Base-by-base conservation (phyloP, 2,888 invertebrate genomes). In the Aleiodes alternator region DNA sequence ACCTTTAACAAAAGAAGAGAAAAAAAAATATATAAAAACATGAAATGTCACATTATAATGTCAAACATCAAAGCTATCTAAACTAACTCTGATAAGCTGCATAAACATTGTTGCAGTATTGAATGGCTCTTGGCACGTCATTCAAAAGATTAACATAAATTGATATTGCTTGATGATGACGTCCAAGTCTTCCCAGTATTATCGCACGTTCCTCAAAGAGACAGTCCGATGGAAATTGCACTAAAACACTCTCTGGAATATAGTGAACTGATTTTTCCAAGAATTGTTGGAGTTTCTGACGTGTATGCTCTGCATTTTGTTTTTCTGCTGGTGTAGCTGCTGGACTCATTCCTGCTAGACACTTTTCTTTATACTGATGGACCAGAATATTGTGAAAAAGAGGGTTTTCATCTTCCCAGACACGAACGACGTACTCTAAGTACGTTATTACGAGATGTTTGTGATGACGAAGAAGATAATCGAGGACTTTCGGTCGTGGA, bases 151-250 rank as follows among this genome's bases (percentile, higher is more conserved):
- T 95, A 23, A 98, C 94, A 88, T 98, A 98, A 85, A 99, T 96
- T 0, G 96, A 94, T 64, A 99, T 90, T 0, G 97, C 98, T 87
- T 98, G 96, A 85, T 98, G 96, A 88, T 99, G 98, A 79, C 95
- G 92, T 0, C 96, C 97, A 31, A 98, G 91, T 82, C 96, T 94
- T 0, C 98, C 98, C 56, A 98, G 91, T 77, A 99, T 94, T n/a
- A 99, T 92, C 0, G 99, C 98, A 77, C 98, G 92, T 89, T 99
- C 99, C 87, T 98, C 98, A 85, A 96, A 94, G 84, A 99, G 91
- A 75, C 92, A 92, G 83, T 97, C 95, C 56, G 93, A 93, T 0
- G 98, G 98, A 82, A 98, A 97, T 86, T 96, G 95, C 29, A 95
- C 91, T 31, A 98, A 91, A 0, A 98, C 95, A 66, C 94, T 93